Evolutionary conservation across 2,797 vertebrate species (phyloP).

Genomic region (Brachymystax lenok): DNA sequence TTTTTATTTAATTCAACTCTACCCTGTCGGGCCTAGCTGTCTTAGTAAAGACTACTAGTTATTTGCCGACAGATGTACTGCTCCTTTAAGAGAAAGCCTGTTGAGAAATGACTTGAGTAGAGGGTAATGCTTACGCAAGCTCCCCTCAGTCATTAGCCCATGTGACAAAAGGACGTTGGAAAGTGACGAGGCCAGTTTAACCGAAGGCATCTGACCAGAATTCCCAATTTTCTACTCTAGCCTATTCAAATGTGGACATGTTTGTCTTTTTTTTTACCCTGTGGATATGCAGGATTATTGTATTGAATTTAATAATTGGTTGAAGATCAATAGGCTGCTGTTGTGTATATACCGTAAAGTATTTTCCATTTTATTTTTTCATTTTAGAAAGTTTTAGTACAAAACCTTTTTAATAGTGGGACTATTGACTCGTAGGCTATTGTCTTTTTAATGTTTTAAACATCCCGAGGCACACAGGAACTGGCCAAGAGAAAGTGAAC

Average conservation of each 20-base stretch:
- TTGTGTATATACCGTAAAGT: neutral
- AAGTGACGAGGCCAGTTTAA: conserved; percentile 35
- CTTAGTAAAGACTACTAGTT: neutral
- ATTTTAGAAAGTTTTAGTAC: neutral
- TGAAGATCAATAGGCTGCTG: neutral
- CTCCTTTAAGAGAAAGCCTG: conserved; percentile 68
- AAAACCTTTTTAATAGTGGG: neutral
- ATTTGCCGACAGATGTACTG: conserved; percentile 28
- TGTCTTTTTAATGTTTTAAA: neutral
- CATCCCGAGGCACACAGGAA: neutral
- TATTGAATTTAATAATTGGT: neutral
- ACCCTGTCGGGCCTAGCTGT: neutral
- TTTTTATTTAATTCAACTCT: neutral
- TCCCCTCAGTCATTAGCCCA: conserved; percentile 46
- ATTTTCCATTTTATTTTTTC: neutral
- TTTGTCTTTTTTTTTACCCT: neutral
- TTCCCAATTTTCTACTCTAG: neutral
- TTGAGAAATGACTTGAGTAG: conserved; percentile 54
- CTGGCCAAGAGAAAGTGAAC: neutral
- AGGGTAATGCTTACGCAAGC: conserved; percentile 59
- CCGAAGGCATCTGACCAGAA: conserved; percentile 29
- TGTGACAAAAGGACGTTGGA: conserved; percentile 30
- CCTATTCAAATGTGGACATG: neutral
- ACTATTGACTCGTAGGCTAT: too few relatives aligned
- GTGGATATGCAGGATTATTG: neutral